Evolutionary conservation across 2,888 invertebrate species (phyloP), one percentile per base, ranked within the genome.

Genomic region (Drosophila fungiperda): DNA sequence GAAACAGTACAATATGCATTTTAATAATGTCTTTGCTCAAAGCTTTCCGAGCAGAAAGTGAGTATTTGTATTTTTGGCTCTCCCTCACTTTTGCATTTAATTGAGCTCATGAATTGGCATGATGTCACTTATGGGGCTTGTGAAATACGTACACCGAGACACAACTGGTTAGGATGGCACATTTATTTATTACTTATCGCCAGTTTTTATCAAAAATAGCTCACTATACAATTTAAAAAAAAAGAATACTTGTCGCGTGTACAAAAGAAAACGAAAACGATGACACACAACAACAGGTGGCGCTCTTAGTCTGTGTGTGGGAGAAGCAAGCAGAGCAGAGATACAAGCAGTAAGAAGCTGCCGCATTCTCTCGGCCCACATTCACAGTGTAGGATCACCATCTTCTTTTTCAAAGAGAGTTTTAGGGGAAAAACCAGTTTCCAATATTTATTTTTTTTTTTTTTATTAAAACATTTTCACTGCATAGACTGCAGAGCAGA

Each of bases 281-380:
- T 80, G 79, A 83, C 84, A 82, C 84, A 87, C 75, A 50, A 86
- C 78, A 64, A 88, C 87, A 86, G 88, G 84, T 88, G 86, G 68
- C 68, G 73, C 54, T 71, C 82, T 83, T 82, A 83, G 82, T 87
- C 7, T 20, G 49, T 29, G 64, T 54, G 81, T 83, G 74, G 81
- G 83, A 62, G 63, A 40, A 53, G 45, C 29, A 23, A 15, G 45
- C 15, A 15, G 20, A 15, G 15, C 45, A 15, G 15, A 45, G 20
- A 45, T 7, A 7, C 45, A 15, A 45, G 7, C 20, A 23, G 23
- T 23, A 45, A 36, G 36, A 42, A 29, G 42, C 40, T 40, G 66
- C 32, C 36, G 52, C 49, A 36, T 35, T 20, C 58, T 50, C 62
- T 63, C 54, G 67, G 32, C 50, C 50, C 45, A 67, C 67, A 72